These are phyloP conservation scores for Nudaria mundana DNA, from an alignment of 2,888 invertebrate species.

Conservation along the genomic window DNA sequence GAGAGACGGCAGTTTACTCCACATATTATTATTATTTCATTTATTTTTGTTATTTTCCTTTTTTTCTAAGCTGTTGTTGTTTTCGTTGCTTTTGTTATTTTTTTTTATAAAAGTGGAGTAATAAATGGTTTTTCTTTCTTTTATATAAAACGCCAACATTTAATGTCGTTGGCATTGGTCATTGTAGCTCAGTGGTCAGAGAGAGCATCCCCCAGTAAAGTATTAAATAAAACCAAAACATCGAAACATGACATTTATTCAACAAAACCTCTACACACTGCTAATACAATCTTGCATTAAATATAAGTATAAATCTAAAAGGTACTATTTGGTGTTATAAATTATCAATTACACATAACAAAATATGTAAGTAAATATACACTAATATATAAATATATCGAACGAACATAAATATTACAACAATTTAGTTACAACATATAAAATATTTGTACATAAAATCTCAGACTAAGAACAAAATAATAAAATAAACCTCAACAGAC, in stretches of 20 bases:
- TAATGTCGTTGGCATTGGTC: too few relatives aligned
- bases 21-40: too few relatives aligned
- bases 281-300: conserved; percentile 62
- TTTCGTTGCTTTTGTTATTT: too few relatives aligned
- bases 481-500: background rate
- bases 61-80: too few relatives aligned
- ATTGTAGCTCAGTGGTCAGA: too few relatives aligned
- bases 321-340: conserved; percentile 77
- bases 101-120: too few relatives aligned
- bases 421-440: conserved; percentile 42
- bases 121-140: too few relatives aligned
- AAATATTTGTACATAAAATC: conserved; percentile 35
- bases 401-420: conserved; percentile 40
- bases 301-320: conserved; percentile 64
- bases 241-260: conserved; percentile 78
- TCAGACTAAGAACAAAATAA: background rate
- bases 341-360: conserved; percentile 63
- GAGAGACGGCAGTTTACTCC: too few relatives aligned
- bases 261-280: conserved; percentile 76
- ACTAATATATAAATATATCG: conserved; percentile 46
- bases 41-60: too few relatives aligned
- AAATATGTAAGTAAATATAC: conserved; percentile 54
- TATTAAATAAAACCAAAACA: background rate
- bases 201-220: too few relatives aligned
- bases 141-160: too few relatives aligned